These are phyloP conservation scores for Oreortyx pictus DNA, from an alignment of 2,797 vertebrate genomes.

Conservation along the genomic window DNA sequence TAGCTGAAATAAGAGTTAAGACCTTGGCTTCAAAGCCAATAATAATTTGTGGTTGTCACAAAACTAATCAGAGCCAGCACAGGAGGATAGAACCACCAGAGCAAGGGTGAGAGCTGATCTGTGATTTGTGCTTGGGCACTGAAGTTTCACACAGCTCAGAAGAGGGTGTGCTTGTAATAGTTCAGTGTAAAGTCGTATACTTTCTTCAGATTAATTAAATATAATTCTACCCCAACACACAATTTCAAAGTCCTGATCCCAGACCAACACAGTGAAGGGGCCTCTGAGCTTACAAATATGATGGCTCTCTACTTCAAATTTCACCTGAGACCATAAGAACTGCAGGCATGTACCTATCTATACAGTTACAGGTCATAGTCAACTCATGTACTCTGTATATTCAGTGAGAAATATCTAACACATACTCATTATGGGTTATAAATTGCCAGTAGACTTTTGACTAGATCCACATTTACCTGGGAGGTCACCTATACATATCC, in stretches of 20 bases:
- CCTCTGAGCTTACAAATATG: background rate
- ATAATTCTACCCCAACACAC: background rate
- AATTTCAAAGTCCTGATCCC: background rate
- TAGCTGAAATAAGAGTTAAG: background rate
- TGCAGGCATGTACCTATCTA: background rate
- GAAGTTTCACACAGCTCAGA: background rate
- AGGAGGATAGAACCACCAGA: background rate
- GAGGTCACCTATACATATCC: background rate
- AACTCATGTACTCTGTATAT: background rate
- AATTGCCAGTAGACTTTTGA: background rate
- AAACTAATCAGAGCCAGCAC: background rate
- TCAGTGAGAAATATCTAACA: background rate
- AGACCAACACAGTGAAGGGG: background rate
- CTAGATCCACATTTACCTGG: background rate
- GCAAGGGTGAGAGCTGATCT: background rate
- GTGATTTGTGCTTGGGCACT: background rate
- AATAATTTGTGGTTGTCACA: background rate
- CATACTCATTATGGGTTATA: accelerated
- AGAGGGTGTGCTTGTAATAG: background rate
- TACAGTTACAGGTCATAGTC: background rate
- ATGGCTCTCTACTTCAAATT: background rate
- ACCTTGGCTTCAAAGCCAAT: background rate
- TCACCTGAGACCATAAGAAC: background rate
- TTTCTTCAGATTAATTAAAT: background rate
- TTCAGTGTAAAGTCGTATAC: background rate